Base-by-base conservation (phyloP, 2,888 invertebrate species). In the Chymomyza amoena region DNA sequence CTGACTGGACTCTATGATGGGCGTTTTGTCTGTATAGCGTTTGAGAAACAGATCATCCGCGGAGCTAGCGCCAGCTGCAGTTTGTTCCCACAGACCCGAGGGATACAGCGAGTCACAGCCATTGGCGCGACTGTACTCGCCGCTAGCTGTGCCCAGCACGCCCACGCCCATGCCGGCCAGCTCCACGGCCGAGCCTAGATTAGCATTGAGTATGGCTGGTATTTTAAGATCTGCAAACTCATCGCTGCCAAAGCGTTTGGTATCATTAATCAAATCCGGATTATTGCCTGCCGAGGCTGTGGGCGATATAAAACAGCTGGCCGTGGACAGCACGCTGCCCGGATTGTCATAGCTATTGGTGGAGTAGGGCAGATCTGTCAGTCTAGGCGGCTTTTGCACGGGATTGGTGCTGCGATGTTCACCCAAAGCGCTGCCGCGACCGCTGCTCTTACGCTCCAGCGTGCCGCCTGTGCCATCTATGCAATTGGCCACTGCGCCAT, bases 221-320 rank as follows among this genome's bases (percentile, higher is more conserved):
- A 90, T 85, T 54, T 90, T 90, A 2, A 91, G 79, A 52, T 91
- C 91, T 0, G 91, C 88, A 64, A 92, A 90, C 71, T 93, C 93
- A 18, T 92, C 92, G 72, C 93, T 93, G 73, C 94, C 95, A 70
- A 94, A 93, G 61, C 94, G 93, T 90, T 95, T 94, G 5, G 96
- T 96, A 89, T 97, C 97, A 87, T 96, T 96, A 87, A 97, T 97
- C 76, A 97, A 93, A 91, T 97, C 97, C 3, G 97, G 97, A 91
- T 97, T 96, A 84, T 97, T 96, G 82, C 94, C 93, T 75, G 95
- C 94, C 78, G 95, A 94, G 52, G 95, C 94, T 54, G 95, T 94
- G 45, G 96, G 95, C 32, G 96, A 96, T 28, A 96, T 95, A 81
- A 95, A 95, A 75, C 94, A 94, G 0, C 95, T 93, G 76, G 94